Conservation (phyloP, 2,113 vertebrate species). For the Bostrychus sinensis region DNA sequence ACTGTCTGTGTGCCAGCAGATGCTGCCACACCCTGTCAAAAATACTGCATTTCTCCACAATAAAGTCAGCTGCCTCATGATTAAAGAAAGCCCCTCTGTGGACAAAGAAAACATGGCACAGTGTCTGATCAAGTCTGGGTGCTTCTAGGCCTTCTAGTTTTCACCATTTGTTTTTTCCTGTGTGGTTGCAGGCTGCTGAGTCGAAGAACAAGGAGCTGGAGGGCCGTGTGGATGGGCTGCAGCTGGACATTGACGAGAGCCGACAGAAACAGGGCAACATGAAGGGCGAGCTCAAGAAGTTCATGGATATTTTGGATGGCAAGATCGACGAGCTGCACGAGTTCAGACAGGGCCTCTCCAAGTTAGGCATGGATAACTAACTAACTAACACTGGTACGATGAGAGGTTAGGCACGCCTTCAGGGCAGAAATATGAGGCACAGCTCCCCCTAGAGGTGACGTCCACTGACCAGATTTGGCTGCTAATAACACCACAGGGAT, state of each 20-base stretch:
- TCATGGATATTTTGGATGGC: constrained; percentile 92
- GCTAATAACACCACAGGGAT: constrained; percentile 56
- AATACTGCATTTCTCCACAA: too few species aligned
- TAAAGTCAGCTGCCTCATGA: too few species aligned
- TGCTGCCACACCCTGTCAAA: too few species aligned
- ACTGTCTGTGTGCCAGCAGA: too few species aligned
- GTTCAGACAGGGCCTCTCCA: constrained; percentile 92
- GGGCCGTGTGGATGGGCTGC: constrained; percentile 83
- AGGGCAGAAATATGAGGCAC: constrained; percentile 59
- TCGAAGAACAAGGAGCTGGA: constrained; percentile 87
- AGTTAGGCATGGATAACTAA: constrained; percentile 89
- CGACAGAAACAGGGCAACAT: constrained; percentile 88
- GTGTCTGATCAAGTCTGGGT: too few species aligned
- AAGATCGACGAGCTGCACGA: constrained; percentile 97
- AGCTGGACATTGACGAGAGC: constrained; percentile 86
- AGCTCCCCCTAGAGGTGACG: constrained; percentile 66
- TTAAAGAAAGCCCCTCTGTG: too few species aligned
- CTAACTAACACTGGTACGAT: constrained; percentile 31
- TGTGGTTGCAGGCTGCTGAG: constrained; percentile 84
- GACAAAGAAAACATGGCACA: too few species aligned
- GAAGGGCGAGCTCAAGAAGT: constrained; percentile 92
- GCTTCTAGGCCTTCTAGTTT: too few species aligned
- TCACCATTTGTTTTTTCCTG: neutral
- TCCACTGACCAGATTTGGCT: constrained; percentile 59
- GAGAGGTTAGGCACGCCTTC: constrained; percentile 53